Conservation (phyloP, 2,113 vertebrate species). For the Polyodon spathula region DNA sequence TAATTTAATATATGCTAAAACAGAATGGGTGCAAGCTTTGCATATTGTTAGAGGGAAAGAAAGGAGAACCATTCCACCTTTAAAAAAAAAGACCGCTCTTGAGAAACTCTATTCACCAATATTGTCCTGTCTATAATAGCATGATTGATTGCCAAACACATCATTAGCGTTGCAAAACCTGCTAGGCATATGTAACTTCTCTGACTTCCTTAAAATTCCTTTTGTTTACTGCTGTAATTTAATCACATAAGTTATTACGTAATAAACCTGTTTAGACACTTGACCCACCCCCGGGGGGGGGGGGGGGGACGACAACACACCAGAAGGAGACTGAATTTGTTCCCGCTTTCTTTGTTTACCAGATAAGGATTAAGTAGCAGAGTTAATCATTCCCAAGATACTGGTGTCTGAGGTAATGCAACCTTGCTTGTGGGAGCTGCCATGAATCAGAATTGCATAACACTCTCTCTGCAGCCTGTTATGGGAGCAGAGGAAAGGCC, state of each 20-base stretch:
- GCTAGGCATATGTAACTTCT: not conserved
- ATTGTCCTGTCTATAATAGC: too few relatives aligned
- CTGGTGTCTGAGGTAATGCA: constrained; percentile 39
- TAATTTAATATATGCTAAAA: too few relatives aligned
- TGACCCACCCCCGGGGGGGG: too few relatives aligned
- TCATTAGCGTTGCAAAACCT: not conserved
- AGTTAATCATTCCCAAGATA: constrained; percentile 67
- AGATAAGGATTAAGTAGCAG: constrained; percentile 63
- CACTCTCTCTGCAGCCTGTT: too few relatives aligned
- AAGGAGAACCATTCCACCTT: too few relatives aligned
- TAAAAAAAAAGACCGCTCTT: too few relatives aligned
- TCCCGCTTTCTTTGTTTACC: constrained; percentile 49
- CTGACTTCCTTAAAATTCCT: not conserved
- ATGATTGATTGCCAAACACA: not conserved
- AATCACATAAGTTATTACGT: constrained; percentile 33
- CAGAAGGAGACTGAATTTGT: constrained; percentile 34
- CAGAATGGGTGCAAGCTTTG: too few relatives aligned
- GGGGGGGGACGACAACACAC: constrained; percentile 22
- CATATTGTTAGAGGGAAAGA: too few relatives aligned
- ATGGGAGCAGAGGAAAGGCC: too few relatives aligned
- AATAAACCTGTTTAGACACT: constrained; percentile 38
- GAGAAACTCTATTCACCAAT: too few relatives aligned
- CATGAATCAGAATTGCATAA: constrained; percentile 15
- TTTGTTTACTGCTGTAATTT: constrained; percentile 24
- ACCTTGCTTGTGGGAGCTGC: constrained; percentile 56